A percentile compares a stretch with the other conserved stretches of the same genome.
These are phyloP conservation scores for Rhyzopertha dominica DNA, from an alignment of 1,140 invertebrate genomes.

Conservation along the genomic window DNA sequence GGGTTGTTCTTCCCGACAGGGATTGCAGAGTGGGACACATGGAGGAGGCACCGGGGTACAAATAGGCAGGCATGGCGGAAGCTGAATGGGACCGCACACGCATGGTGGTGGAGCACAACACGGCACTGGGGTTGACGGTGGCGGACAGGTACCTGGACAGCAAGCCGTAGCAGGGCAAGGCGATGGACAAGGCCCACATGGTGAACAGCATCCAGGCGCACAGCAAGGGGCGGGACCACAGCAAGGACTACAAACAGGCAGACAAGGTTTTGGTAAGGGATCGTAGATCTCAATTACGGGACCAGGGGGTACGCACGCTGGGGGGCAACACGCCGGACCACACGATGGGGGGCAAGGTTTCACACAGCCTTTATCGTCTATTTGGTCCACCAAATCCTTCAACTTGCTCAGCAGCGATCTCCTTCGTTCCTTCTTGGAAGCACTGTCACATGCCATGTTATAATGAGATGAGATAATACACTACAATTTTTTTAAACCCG, in stretches of 20 bases:
- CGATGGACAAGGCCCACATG: too few relatives aligned
- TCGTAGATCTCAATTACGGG: constrained; percentile 42
- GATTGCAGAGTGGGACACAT: constrained; percentile 34
- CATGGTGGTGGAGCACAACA: constrained; percentile 19
- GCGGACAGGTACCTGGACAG: constrained; percentile 28
- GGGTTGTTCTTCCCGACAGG: constrained; percentile 33
- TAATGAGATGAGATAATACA: too few relatives aligned
- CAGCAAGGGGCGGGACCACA: constrained; percentile 16
- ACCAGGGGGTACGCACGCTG: constrained; percentile 26
- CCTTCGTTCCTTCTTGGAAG: too few relatives aligned
- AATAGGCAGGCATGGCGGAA: constrained; percentile 35
- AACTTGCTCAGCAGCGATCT: constrained; percentile 32
- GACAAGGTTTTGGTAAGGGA: constrained; percentile 40
- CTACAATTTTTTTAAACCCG: too few relatives aligned
- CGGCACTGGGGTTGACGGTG: constrained; percentile 26
- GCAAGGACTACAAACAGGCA: constrained; percentile 38
- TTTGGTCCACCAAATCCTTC: constrained; percentile 35
- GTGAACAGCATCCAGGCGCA: too few relatives aligned
- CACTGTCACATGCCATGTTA: too few relatives aligned
- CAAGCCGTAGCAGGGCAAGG: constrained; percentile 21
- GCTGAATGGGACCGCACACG: too few relatives aligned
- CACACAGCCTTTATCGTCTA: constrained; percentile 34
- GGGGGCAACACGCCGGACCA: constrained; percentile 24
- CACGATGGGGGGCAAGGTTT: too few relatives aligned
- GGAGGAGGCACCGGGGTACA: constrained; percentile 35